Evolutionary conservation across 2,797 vertebrate species (phyloP).

Genomic region (Heliangelus exortis): DNA sequence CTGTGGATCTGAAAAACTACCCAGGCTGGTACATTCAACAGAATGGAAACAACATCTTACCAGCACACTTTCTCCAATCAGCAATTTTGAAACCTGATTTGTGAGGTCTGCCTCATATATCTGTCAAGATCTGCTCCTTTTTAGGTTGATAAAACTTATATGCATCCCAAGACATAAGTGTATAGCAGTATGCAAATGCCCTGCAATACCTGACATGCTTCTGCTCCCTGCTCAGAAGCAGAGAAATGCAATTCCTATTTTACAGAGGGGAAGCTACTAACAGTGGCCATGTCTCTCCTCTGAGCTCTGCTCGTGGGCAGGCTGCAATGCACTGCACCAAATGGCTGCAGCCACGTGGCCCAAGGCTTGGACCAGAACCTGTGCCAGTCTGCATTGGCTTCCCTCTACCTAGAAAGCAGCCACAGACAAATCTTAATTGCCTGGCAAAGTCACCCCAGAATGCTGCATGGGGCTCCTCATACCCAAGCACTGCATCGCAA

Average conservation of each 20-base stretch:
- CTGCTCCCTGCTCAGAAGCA: neutral
- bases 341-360: neutral
- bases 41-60: neutral
- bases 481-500: neutral
- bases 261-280: neutral
- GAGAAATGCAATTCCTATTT: neutral
- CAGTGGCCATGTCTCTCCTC: rapidly evolving
- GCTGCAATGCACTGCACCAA: neutral
- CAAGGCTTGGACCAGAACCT: neutral
- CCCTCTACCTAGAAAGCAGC: neutral
- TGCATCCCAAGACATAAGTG: rapidly evolving
- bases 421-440: neutral
- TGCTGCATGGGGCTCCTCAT: neutral
- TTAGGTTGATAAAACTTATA: neutral
- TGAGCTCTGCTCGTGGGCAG: neutral
- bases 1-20: neutral
- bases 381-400: neutral
- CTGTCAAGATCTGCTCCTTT: neutral
- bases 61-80: rapidly evolving
- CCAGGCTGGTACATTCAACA: neutral
- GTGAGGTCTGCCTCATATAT: neutral
- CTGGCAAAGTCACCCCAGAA: neutral
- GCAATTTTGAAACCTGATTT: neutral
- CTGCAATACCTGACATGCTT: rapidly evolving
- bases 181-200: neutral